Evolutionary conservation across 2,113 vertebrate genomes (phyloP).

Genomic region (Marmota monax): DNA sequence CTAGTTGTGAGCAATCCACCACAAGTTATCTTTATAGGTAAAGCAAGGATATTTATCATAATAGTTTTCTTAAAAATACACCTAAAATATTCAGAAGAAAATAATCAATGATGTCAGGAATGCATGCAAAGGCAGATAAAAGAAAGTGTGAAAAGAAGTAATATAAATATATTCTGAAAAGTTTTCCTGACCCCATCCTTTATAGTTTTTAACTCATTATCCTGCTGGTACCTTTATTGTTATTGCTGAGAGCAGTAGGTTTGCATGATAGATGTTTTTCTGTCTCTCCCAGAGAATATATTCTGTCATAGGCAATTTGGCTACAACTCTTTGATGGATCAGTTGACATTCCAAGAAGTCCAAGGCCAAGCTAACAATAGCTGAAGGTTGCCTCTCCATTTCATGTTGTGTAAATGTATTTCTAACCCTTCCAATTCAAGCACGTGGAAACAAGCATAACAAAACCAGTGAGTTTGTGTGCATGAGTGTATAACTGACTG

Average conservation of each 20-base stretch:
- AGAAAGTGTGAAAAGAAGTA: neutral
- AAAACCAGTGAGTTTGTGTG: conserved; percentile 55
- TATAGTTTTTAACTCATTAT: neutral
- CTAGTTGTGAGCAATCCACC: neutral
- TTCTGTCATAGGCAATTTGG: conserved; percentile 46
- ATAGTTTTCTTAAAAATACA: neutral
- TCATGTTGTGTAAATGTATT: conserved; percentile 51
- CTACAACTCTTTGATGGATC: conserved; percentile 61
- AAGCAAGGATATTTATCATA: neutral
- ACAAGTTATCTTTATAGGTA: neutral
- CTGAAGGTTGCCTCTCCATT: conserved; percentile 39
- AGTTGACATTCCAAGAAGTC: conserved; percentile 44
- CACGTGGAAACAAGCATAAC: conserved; percentile 55
- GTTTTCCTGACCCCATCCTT: neutral
- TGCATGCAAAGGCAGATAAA: neutral
- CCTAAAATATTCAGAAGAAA: neutral
- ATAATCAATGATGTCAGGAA: neutral
- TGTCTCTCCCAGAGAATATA: conserved; percentile 35
- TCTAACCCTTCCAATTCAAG: conserved; percentile 56
- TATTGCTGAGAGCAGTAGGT: conserved; percentile 19
- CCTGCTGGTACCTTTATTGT: neutral
- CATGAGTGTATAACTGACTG: conserved; percentile 40
- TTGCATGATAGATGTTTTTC: conserved; percentile 6
- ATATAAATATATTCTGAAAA: neutral
- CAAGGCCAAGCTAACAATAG: conserved; percentile 53